These are phyloP conservation scores for Heliconius charithonia DNA, from an alignment of 2,888 invertebrate genomes.

Conservation along the genomic window DNA sequence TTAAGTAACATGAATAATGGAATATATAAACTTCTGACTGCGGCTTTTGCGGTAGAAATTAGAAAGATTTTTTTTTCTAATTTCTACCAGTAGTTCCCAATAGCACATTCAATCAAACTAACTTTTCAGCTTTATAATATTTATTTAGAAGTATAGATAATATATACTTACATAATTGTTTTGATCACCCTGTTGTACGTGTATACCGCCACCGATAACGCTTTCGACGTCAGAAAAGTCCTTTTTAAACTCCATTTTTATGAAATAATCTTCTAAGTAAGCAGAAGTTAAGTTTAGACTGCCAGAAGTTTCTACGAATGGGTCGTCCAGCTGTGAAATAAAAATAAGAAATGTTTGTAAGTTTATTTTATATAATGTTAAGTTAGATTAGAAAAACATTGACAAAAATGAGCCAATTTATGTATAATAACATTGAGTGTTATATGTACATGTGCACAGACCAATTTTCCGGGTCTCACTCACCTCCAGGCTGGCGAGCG, in stretches of 20 bases:
- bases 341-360: not conserved
- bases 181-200: conserved; percentile 82
- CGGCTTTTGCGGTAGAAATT: too few relatives aligned
- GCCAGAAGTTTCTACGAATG: conserved; percentile 85
- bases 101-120: too few relatives aligned
- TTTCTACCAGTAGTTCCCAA: too few relatives aligned
- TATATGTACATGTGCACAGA: too few relatives aligned
- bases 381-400: too few relatives aligned
- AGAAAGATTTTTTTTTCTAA: too few relatives aligned
- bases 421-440: too few relatives aligned
- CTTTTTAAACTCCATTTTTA: conserved; percentile 86
- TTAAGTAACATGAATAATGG: too few relatives aligned
- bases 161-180: conserved; percentile 79
- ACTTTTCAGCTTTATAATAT: too few relatives aligned
- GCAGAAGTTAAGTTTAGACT: conserved; percentile 86
- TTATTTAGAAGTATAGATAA: too few relatives aligned
- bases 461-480: conserved; percentile 2
- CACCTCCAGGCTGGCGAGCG: conserved; percentile 73
- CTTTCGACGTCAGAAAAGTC: conserved; percentile 87
- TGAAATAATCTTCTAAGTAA: conserved; percentile 85
- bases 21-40: too few relatives aligned
- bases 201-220: conserved; percentile 85
- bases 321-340: conserved; percentile 82
- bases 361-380: not conserved
- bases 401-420: not conserved